A percentile compares a stretch with the other conserved stretches of the same genome.
These are phyloP conservation scores for Mesocricetus auratus DNA, from an alignment of 2,113 vertebrate species.

Conservation along the genomic window DNA sequence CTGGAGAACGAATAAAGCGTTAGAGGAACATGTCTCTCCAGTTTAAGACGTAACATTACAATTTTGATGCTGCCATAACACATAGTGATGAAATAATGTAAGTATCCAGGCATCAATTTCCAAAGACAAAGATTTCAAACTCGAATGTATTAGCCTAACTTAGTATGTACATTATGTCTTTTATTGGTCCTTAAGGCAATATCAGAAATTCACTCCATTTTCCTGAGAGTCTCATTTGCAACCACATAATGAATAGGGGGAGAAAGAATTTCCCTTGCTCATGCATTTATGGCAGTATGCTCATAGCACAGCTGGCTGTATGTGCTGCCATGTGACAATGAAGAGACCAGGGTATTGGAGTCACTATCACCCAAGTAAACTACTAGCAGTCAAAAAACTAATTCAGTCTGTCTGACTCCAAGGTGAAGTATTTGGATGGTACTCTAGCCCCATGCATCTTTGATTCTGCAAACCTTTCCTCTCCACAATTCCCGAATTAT, in stretches of 20 bases:
- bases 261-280: not conserved
- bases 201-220: not conserved
- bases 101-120: not conserved
- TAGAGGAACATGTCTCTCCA: slow-evolving; percentile 11
- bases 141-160: not conserved
- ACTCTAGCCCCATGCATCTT: not conserved
- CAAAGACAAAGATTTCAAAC: slow-evolving; percentile 10
- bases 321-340: not conserved
- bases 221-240: not conserved
- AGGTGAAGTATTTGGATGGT: not conserved
- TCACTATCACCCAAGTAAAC: not conserved
- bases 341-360: not conserved
- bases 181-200: not conserved
- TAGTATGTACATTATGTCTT: not conserved
- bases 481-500: not conserved
- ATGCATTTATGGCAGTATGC: not conserved
- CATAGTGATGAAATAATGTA: not conserved
- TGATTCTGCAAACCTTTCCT: not conserved
- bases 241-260: not conserved
- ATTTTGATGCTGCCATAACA: not conserved
- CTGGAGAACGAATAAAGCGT: not conserved
- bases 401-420: not conserved
- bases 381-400: not conserved
- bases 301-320: not conserved
- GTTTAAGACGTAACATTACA: not conserved